A percentile compares a stretch with the other conserved stretches of the same genome.
Conservation (phyloP, 2,888 invertebrate genomes). For the Trichacis sp. region DNA sequence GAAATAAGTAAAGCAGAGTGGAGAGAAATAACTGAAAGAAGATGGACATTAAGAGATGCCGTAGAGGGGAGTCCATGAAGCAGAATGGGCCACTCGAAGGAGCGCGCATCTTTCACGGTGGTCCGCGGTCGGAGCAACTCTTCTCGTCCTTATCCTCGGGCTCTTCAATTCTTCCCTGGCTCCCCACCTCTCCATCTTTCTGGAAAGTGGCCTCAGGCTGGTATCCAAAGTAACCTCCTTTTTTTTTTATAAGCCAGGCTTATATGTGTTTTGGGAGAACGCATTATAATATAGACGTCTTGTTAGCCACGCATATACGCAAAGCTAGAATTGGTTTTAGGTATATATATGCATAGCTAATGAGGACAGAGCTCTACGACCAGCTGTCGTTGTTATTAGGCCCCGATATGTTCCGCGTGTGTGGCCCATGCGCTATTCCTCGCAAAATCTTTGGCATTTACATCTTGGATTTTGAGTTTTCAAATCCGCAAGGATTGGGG, state of each 20-base stretch:
- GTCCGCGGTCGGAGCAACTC: constrained; percentile 58
- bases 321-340: constrained; percentile 59
- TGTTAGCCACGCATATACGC: constrained; percentile 57
- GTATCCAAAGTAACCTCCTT: constrained; percentile 54
- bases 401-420: constrained; percentile 29
- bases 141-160: constrained; percentile 53
- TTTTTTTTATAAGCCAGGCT: constrained; percentile 47
- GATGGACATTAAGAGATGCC: constrained; percentile 13
- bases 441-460: too few relatives aligned
- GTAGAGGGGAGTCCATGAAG: constrained; percentile 49
- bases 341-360: constrained; percentile 63
- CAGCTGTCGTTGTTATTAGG: constrained; percentile 39
- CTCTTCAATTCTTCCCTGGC: constrained; percentile 40
- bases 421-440: constrained; percentile 20
- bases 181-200: constrained; percentile 41
- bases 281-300: constrained; percentile 67
- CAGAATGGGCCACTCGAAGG: constrained; percentile 48
- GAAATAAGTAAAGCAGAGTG: constrained; percentile 12
- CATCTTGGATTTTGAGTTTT: too few relatives aligned
- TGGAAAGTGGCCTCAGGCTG: constrained; percentile 52
- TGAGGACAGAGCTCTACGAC: constrained; percentile 47
- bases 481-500: too few relatives aligned
- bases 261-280: constrained; percentile 47
- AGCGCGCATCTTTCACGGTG: constrained; percentile 64
- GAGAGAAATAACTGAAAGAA: constrained; percentile 8